Evolutionary conservation across 2,113 vertebrate genomes (phyloP).

Genomic region (Pseudonaja textilis): DNA sequence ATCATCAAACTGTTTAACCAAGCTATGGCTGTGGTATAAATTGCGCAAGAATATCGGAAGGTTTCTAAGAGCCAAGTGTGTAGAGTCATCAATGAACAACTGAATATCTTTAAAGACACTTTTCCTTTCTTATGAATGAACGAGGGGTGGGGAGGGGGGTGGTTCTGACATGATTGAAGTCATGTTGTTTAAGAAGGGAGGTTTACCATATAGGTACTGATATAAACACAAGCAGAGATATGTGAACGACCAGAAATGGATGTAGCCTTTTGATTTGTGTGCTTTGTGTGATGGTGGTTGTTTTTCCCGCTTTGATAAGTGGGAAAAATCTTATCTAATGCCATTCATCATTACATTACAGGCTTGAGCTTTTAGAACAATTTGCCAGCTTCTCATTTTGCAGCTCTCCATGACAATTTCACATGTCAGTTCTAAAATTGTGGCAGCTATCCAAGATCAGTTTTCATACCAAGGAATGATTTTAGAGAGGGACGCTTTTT

Average conservation of each 20-base stretch:
- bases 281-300: background rate
- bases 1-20: background rate
- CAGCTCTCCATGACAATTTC: background rate
- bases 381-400: background rate
- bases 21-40: background rate
- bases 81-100: background rate
- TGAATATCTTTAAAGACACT: background rate
- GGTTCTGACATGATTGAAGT: background rate
- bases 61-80: background rate
- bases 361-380: background rate
- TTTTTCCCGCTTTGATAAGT: background rate
- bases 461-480: background rate
- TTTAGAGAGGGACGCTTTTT: background rate
- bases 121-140: background rate
- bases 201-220: background rate
- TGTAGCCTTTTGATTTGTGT: background rate
- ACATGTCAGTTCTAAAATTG: background rate
- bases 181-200: background rate
- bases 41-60: background rate
- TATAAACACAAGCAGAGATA: background rate
- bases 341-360: background rate
- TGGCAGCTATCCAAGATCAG: background rate
- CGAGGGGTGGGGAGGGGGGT: rapidly evolving
- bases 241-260: background rate
- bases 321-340: background rate